phyloP scores from a whole-genome alignment of 2,113 vertebrate genomes.

The Rattus rattus region DNA sequence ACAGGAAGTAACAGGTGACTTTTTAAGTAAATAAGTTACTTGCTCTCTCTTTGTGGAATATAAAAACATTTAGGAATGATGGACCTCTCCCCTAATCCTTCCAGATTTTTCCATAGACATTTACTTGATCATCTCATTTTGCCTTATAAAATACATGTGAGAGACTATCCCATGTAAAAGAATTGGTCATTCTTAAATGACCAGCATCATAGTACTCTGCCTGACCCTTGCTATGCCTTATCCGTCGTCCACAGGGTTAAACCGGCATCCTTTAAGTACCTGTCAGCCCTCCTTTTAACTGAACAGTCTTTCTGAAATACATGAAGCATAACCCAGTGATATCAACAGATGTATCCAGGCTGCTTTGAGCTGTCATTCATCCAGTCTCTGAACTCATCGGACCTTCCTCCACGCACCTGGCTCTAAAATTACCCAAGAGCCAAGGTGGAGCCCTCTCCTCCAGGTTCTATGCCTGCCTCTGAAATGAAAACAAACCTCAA shows the following conservation, averaged over 20 bases:
- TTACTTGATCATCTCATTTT: background rate
- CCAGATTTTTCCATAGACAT: background rate
- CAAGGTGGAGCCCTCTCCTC: background rate
- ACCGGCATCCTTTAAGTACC: constrained; percentile 19
- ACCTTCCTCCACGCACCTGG: constrained; percentile 17
- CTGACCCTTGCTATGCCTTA: background rate
- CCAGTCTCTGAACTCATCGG: background rate
- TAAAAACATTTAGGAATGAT: background rate
- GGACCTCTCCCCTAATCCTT: background rate
- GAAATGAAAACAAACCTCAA: constrained; percentile 60
- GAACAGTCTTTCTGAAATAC: background rate
- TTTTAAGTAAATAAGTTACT: constrained; percentile 14
- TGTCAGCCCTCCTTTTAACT: background rate
- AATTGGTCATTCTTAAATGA: background rate
- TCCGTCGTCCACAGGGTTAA: background rate
- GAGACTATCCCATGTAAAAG: background rate
- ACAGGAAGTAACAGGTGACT: rapidly evolving
- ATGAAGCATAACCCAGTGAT: background rate
- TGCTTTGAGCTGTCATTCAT: background rate
- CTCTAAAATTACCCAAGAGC: constrained; percentile 25
- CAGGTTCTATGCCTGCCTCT: background rate
- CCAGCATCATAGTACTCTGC: background rate
- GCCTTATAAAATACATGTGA: background rate
- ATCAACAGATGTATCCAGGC: background rate
- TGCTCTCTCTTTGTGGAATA: background rate